Evolutionary conservation across 2,113 vertebrate species (phyloP), one percentile per base, ranked within the genome.

Genomic region (Gobiocypris rarus): DNA sequence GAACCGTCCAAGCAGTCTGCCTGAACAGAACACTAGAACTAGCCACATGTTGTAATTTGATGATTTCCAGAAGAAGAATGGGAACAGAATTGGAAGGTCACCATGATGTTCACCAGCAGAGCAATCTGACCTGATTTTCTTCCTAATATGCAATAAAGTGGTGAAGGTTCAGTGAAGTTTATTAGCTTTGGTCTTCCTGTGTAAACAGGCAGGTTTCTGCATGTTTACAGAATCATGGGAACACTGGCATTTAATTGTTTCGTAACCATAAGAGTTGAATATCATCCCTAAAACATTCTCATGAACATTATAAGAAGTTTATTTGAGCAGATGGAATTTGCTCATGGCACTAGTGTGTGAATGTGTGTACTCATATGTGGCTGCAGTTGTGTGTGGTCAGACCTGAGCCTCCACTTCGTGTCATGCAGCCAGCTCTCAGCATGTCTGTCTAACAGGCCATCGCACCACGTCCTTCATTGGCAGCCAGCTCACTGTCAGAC

Each of bases 401-500:
- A 76, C 83, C 63, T 61, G 43, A 76, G 75, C 34, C 50, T 80
- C 48, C 45, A 65, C 84, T 43, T 50, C 48, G 11, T 45, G 50
- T 67, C 75, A 50, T 74, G 52, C 28, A 82, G 83, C 81, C 89
- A 87, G 67, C 54, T 88, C 89, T 81, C 86, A 87, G 85, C 77
- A 84, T 77, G 88, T 69, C 54, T 77, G 75, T 28, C 73, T 86
- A 26, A 63, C 26, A 50, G 52, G 38, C 81, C 59, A 34, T 58
- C 26, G 73, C 58, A 31, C 59, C 86, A 79, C 31, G 56, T 82
- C 84, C 83, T 59, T 82, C 83, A 83, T 31, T 59, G 19, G 54
- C 82, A 75, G 86, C 86, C 87, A 90, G 83, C 52, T 89, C 83
- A 79, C 81, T 71, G 84, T 82, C 80, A 84, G 83, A 31, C 22